A percentile compares a stretch with the other conserved stretches of the same genome.
Conservation (phyloP, 2,113 vertebrate species). For the Orthochromis indermauri region DNA sequence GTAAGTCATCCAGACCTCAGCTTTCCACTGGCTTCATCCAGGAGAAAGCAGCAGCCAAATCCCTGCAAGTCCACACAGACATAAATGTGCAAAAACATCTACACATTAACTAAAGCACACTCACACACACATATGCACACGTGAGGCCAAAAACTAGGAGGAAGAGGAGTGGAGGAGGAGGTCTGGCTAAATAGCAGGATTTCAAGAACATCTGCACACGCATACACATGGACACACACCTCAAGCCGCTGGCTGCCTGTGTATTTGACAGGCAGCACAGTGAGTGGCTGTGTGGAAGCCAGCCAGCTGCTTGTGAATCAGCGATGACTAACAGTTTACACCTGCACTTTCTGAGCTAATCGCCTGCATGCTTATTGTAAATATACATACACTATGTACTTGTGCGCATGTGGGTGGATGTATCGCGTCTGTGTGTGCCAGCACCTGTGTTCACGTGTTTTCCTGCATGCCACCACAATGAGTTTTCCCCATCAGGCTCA, state of each 20-base stretch:
- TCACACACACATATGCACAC: background rate
- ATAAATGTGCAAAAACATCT: background rate
- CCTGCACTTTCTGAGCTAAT: conserved; percentile 42
- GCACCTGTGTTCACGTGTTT: background rate
- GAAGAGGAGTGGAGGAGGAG: background rate
- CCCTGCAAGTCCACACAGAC: conserved; percentile 15
- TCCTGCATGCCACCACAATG: background rate
- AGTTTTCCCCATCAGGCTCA: conserved; percentile 14
- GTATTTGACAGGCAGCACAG: conserved; percentile 45
- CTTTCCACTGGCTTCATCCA: conserved; percentile 52
- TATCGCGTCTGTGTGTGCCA: background rate
- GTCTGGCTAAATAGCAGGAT: conserved; percentile 30
- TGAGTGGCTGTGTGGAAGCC: conserved; percentile 37
- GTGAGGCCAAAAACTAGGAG: background rate
- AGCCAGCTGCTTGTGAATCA: conserved; percentile 56
- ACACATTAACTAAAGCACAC: background rate
- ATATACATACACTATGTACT: background rate
- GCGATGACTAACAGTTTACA: conserved; percentile 55
- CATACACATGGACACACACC: background rate
- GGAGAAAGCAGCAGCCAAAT: conserved; percentile 29
- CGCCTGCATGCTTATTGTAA: conserved; percentile 26
- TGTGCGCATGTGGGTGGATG: conserved; percentile 6
- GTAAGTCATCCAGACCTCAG: conserved; percentile 58
- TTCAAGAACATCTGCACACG: conserved; percentile 57
- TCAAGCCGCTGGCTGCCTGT: conserved; percentile 34